Base-by-base conservation (phyloP, 1,140 invertebrate species). In the Pantala flavescens region DNA sequence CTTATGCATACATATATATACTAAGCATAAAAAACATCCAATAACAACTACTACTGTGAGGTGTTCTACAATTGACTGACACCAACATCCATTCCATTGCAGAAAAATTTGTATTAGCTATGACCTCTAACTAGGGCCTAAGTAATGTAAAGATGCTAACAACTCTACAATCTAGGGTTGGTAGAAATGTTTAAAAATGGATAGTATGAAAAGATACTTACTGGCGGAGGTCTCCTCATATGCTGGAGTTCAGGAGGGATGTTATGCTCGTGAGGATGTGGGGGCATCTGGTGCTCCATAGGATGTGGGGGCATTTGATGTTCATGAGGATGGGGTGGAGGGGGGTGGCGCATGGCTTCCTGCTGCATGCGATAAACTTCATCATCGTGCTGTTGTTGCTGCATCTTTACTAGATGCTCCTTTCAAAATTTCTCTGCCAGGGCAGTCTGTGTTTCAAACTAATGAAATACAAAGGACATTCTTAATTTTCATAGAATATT, bases 251-350 rank as follows among this genome's bases (percentile, higher is more conserved):
- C 49, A 12, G 14, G 72, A 42, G n/a, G 24, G 10, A 73, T 9
- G 7, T 43, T n/a, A 11, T 36, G 24, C 24, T 73, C n/a, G 10
- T 36, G n/a, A 73, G 36, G 72, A 10, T 36, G 42, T 19, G 42
- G 72, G 28, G 24, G 72, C n/a, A 42, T 73, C 36, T 73, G 21
- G 24, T 36, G 42, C 42, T 73, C 72, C 28, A 21, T 9, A 43
- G 42, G 42, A 43, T 43, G 72, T 73, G 72, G n/a, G 9, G 42
- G 42, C 19, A 24, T 73, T 28, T 21, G 42, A 24, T 73, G 72
- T 21, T 73, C 82, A 79, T 9, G 79, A 81, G 24, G 81, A 80
- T 12, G 81, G 80, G n/a, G 21, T 36, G 75, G 28, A 55, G 63
- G 23, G 24, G 70, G 79, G 9, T 75, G 72, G 2, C 63, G 71